Conservation (phyloP, 2,113 vertebrate genomes). For the Amazona vittata region DNA sequence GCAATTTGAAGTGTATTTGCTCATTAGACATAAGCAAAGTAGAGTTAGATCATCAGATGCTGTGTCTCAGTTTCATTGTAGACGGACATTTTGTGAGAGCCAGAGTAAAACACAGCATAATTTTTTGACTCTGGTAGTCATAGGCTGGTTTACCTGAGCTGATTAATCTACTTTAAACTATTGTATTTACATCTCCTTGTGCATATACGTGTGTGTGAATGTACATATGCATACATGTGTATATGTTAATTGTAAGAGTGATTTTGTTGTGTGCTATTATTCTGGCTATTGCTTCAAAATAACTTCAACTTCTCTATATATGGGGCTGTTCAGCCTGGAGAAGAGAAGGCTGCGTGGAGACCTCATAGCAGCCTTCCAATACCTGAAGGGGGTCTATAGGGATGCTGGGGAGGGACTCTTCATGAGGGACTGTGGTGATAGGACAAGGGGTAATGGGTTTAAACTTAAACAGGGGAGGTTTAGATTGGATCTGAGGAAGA, state of each 20-base stretch:
- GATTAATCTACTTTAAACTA: background rate
- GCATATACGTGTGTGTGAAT: background rate
- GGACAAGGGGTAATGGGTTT: too few species aligned
- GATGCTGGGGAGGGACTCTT: too few species aligned
- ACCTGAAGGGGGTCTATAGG: too few species aligned
- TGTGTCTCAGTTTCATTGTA: background rate
- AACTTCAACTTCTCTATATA: background rate
- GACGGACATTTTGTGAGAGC: background rate
- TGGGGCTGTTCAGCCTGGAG: too few species aligned
- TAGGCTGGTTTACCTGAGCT: background rate
- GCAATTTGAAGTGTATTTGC: slow-evolving; percentile 20
- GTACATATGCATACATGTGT: too few species aligned
- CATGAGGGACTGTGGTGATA: too few species aligned
- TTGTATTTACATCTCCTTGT: background rate
- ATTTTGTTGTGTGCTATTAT: background rate
- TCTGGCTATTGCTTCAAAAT: background rate
- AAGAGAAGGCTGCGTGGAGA: too few species aligned
- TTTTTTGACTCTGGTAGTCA: rapidly evolving
- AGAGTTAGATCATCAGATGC: background rate
- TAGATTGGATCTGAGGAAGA: too few species aligned
- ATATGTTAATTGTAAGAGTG: background rate
- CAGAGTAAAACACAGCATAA: background rate
- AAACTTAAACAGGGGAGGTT: too few species aligned
- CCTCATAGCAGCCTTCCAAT: too few species aligned
- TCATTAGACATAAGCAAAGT: background rate